Percentiles rank a stretch among this genome's conserved stretches.
These are phyloP conservation scores for Ciconia boyciana DNA, from an alignment of 2,113 vertebrate species.

Conservation along the genomic window DNA sequence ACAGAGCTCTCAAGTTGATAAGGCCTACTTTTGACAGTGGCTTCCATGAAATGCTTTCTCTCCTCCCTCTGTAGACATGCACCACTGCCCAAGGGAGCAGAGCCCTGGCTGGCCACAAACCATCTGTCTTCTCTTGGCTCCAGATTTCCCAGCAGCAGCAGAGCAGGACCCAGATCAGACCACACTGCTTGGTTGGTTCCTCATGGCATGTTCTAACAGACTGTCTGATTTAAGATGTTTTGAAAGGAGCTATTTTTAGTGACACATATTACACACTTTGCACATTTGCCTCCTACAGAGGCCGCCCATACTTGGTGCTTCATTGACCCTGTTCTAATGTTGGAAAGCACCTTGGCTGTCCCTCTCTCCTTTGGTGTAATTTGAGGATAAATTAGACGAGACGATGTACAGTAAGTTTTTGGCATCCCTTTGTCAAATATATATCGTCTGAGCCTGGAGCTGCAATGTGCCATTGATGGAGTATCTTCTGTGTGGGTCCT, in stretches of 20 bases:
- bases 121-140: background rate
- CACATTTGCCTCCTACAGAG: background rate
- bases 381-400: background rate
- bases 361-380: background rate
- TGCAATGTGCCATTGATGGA: background rate
- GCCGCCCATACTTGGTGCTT: background rate
- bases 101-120: background rate
- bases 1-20: background rate
- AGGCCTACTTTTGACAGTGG: background rate
- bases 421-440: background rate
- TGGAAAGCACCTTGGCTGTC: background rate
- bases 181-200: background rate
- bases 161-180: background rate
- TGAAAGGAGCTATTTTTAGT: background rate
- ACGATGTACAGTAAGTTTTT: rapidly evolving
- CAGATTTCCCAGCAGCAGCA: background rate
- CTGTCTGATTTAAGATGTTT: background rate
- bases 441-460: background rate
- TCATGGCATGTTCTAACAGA: background rate
- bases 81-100: background rate
- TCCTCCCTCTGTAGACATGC: background rate
- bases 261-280: background rate
- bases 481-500: background rate
- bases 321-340: background rate
- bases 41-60: background rate